Evolutionary conservation across 1,140 invertebrate species (phyloP), one percentile per base, ranked within the genome.

Genomic region (Lepidurus couesii): DNA sequence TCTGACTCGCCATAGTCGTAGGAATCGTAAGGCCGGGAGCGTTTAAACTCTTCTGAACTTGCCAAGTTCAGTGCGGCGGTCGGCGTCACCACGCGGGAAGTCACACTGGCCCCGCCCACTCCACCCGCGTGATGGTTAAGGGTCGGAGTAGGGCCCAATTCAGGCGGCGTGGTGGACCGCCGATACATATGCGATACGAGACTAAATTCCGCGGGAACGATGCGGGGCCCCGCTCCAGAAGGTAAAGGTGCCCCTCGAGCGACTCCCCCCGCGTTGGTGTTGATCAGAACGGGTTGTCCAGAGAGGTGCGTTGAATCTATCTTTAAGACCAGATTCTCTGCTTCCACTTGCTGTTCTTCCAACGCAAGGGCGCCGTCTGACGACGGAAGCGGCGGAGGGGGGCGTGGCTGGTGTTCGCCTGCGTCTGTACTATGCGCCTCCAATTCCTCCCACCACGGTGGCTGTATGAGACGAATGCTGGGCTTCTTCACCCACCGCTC

Each of bases 371-470:
- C 53, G 13, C 16, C 53, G 7, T 34, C 34, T 34, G 34, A 34
- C 34, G 34, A 4, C 34, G 53, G 6, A 9, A 21, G 53, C 13
- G 53, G 53, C 6, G n/a, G n/a, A 1, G 21, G 53, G 6, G 53
- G 13, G 6, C 53, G 53, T 7, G 53, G 16, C 7, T 21, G 6
- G 76, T 75, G 53, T 16, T 65, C 9, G 87, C 87, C 74, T 88
- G 85, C 84, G 92, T 82, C 53, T 5, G 53, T 16, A 21, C 13
- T 13, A 16, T 65, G 53, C 4, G 53, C 16, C 13, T 95, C 93
- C 73, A 98, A 85, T 85, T 98, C 96, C 82, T 98, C 96, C 86
- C 90, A 93, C 96, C 96, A 98, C 0, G 96, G 96, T 13, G 96
- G 95, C 83, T 93, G 89, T 77, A 98, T 85, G 1, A 98, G 88